Conservation (phyloP, 1,140 invertebrate genomes). For the Bombus sibiricus region DNA sequence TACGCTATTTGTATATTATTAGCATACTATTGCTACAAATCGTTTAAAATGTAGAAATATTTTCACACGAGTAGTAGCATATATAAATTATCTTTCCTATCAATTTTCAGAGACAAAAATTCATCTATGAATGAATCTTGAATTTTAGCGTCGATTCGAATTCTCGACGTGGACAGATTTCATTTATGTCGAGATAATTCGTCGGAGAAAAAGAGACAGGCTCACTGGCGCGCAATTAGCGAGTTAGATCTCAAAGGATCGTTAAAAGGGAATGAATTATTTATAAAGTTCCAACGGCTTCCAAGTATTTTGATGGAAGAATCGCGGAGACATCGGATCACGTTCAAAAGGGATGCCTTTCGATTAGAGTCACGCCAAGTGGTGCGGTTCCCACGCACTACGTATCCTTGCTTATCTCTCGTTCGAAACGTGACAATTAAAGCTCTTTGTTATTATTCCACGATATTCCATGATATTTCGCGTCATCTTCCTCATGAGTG, state of each 20-base stretch:
- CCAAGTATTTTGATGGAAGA: conserved; percentile 28
- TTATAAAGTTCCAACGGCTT: conserved; percentile 46
- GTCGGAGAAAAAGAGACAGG: not conserved
- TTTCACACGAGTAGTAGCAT: too few species aligned
- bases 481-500: not conserved
- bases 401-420: conserved; percentile 15
- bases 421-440: conserved; percentile 10
- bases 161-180: not conserved
- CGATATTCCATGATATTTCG: not conserved
- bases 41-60: too few species aligned
- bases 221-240: conserved; percentile 21
- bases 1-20: too few species aligned
- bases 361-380: conserved; percentile 4
- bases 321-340: not conserved
- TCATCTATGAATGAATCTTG: too few species aligned
- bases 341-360: conserved; percentile 18
- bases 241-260: conserved; percentile 21
- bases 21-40: too few species aligned
- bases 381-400: conserved; percentile 18
- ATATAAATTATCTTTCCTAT: too few species aligned
- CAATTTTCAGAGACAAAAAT: too few species aligned
- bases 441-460: conserved; percentile 37
- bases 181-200: not conserved
- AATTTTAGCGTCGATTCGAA: not conserved
- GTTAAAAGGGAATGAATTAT: conserved; percentile 44